Conservation (phyloP, 2,113 vertebrate genomes). For the Platichthys stellatus region DNA sequence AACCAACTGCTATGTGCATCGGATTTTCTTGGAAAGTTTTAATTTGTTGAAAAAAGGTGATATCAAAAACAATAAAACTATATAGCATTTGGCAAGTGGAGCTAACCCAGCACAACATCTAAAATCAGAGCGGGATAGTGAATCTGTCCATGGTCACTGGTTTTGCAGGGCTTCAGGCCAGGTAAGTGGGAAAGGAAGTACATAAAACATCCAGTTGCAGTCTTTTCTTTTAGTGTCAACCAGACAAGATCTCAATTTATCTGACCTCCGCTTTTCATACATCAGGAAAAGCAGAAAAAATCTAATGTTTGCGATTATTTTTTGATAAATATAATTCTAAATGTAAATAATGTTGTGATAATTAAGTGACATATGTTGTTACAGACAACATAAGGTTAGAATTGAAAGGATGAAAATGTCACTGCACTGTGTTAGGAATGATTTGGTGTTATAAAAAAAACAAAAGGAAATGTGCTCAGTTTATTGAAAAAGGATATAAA, state of each 20-base stretch:
- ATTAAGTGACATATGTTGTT: neutral
- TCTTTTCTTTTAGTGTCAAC: no score
- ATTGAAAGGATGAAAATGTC: neutral
- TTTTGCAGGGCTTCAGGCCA: no score
- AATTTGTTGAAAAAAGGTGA: neutral
- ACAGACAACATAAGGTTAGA: neutral
- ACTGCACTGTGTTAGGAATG: neutral
- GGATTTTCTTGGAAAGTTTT: neutral
- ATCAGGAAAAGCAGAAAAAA: neutral
- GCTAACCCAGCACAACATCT: neutral
- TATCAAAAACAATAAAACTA: neutral
- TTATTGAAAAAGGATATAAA: neutral
- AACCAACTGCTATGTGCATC: neutral
- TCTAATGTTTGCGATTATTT: neutral
- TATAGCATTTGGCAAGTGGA: neutral
- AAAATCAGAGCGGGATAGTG: no score
- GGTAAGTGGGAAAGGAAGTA: no score
- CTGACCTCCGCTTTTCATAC: no score
- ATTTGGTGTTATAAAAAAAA: no score
- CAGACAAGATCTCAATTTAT: no score
- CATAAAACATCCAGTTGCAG: no score
- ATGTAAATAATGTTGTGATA: neutral
- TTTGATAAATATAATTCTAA: neutral
- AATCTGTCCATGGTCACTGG: no score
- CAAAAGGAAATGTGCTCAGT: no score